Evolutionary conservation across 2,797 vertebrate species (phyloP), one percentile per base, ranked within the genome.

Genomic region (Coccyzus lansbergi): DNA sequence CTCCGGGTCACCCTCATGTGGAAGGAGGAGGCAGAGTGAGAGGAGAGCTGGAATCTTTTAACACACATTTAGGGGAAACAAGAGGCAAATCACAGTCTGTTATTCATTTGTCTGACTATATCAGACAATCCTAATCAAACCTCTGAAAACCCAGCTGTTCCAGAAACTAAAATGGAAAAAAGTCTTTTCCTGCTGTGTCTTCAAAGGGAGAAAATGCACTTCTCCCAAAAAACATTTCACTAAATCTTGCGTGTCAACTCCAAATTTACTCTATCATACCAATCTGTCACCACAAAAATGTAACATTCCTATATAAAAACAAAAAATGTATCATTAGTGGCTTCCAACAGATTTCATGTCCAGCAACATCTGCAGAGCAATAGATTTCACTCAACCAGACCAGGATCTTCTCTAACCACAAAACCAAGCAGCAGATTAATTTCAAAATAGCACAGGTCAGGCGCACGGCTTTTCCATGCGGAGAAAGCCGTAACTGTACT

Each of bases 201-300:
- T 92, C 89, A 91, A 95, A 91, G 59, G 48, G 72, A 91, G 46
- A 94, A 94, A 84, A 84, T 5, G 34, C 19, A 44, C 40, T 93
- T 68, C 49, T 76, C 46, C 11, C 29, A 33, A 74, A 93, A 77
- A 91, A 55, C 53, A 70, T 46, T 24, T 83, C 77, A 74, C 21
- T 86, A 77, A 87, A 80, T 93, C 90, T 69, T 49, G 31, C 70
- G 49, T 86, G 75, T 69, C 93, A 80, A 69, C 92, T 84, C 86
- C 76, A 86, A 84, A 95, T 85, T 82, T 94, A 87, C 52, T 88
- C 83, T 83, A 65, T 72, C 90, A 53, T 90, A 94, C 94, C 87
- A 94, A 94, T 62, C 64, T 83, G 84, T 63, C 82, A 80, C 95
- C 96, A 97, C 95, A 97, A 97, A 97, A 98, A 97, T 82, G 94